These are phyloP conservation scores for Anguilla rostrata DNA, from an alignment of 2,113 vertebrate species.

Conservation along the genomic window DNA sequence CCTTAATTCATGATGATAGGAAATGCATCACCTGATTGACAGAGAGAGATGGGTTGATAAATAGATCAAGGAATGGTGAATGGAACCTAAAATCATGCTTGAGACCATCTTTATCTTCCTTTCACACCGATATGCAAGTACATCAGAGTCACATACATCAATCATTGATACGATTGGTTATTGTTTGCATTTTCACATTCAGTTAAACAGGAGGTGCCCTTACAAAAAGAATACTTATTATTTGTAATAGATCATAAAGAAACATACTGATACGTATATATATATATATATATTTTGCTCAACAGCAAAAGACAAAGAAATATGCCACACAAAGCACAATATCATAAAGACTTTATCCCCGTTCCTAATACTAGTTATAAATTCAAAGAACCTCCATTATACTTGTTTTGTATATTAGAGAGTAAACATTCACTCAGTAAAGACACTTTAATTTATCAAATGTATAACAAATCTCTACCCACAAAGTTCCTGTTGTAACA, in stretches of 20 bases:
- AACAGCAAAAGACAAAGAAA: neutral
- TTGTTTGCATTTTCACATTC: neutral
- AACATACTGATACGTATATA: neutral
- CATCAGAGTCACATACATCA: neutral
- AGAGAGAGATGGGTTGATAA: neutral
- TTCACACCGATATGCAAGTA: neutral
- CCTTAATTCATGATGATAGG: neutral
- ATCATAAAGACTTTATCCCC: constrained; percentile 14
- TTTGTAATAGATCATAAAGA: constrained; percentile 1
- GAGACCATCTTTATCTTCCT: neutral
- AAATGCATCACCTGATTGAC: neutral
- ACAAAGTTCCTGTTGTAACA: neutral
- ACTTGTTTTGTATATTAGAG: neutral
- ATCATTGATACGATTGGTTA: neutral
- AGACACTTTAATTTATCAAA: neutral
- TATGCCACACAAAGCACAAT: neutral
- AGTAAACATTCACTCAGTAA: constrained; percentile 4
- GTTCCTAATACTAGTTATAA: constrained; percentile 9
- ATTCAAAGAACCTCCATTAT: neutral
- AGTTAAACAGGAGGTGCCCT: neutral
- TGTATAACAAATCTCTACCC: neutral
- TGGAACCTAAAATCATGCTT: neutral
- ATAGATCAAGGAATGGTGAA: neutral
- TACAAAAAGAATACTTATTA: neutral
- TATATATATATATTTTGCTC: neutral